Base-by-base conservation (phyloP, 2,113 vertebrate genomes). In the Arizona elegans region DNA sequence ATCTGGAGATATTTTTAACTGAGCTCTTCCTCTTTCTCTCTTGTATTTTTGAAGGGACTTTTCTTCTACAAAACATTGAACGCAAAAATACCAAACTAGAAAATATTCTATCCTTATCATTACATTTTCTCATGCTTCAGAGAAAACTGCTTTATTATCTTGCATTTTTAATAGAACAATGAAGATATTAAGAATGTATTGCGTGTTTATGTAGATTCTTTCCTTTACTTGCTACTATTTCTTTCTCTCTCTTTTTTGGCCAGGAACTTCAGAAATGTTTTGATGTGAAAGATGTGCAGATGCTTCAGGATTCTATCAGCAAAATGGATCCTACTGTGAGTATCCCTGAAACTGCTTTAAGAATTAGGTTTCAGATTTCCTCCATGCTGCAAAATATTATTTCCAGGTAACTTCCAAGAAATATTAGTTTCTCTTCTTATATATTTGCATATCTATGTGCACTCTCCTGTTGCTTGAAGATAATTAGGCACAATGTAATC, bases 201-300 rank as follows among this genome's bases (percentile, higher is more conserved):
- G 33, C 0, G n/a, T 10, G 4, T 9, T 5, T 52, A 33, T 50
- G 9, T 10, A 50, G 52, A 59, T 89, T 47, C 33, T 33, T 47
- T 50, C 12, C 23, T 43, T 9, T 33, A 13, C 12, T 90, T 1
- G 50, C 1, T 3, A 3, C 1, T 0, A 7, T 5, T 59, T 62
- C 0, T 21, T 1, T 0, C 88, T 93, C 94, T 13, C 43, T 8
- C 81, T 2, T 93, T 93, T n/a, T n/a, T 70, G 65, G 33, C 11
- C 96, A 99, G 99, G 98, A 99, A 90, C 98, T 99, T 96, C 98
- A 99, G 97, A 99, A 99, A 92, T 99, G 99, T 93, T 99, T 99
- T 43, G 99, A 99, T 21, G 97, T 98, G 0, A 99, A 99, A 93
- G 98, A 99, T 9, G 98, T 99, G 10, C 97, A 98, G 96, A 97